A percentile compares a stretch with the other conserved stretches of the same genome.
Evolutionary conservation across 2,888 invertebrate genomes (phyloP).

Genomic region (Aphrophora alni): DNA sequence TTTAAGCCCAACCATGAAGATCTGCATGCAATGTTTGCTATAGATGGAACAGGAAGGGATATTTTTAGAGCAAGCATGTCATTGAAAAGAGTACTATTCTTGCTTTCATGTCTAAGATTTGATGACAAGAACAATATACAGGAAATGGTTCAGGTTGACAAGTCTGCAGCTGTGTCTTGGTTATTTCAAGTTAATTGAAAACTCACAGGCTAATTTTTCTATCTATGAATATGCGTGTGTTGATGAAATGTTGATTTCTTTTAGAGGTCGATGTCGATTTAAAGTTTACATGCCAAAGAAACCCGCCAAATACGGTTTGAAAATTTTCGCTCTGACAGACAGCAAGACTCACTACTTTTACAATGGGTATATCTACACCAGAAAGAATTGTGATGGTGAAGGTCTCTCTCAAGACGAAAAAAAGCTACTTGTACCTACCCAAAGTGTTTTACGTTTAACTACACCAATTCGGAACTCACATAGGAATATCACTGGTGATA

Average conservation of each 20-base stretch:
- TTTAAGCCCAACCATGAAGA: conserved; percentile 12
- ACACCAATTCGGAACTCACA: conserved; percentile 50
- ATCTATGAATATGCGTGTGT: neutral
- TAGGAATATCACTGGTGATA: conserved; percentile 51
- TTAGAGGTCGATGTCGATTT: conserved; percentile 35
- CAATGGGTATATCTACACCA: conserved; percentile 50
- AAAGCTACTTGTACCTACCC: conserved; percentile 50
- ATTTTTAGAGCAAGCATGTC: neutral
- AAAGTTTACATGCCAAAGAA: conserved; percentile 47
- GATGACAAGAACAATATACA: conserved; percentile 3
- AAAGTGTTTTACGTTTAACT: conserved; percentile 48
- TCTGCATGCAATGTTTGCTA: conserved; percentile 12
- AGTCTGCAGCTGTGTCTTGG: conserved; percentile 2
- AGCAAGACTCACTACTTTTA: conserved; percentile 46
- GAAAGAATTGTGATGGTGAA: conserved; percentile 50
- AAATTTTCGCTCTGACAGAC: conserved; percentile 46
- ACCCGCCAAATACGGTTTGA: conserved; percentile 49
- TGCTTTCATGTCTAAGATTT: conserved; percentile 7
- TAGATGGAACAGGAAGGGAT: conserved; percentile 5
- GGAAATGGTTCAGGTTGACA: neutral
- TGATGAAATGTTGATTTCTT: conserved; percentile 9
- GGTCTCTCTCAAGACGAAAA: conserved; percentile 47
- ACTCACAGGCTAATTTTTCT: neutral
- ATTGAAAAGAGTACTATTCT: neutral
- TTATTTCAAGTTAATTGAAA: neutral